phyloP scores from a whole-genome alignment of 2,113 vertebrate genomes.

The Struthio camelus region DNA sequence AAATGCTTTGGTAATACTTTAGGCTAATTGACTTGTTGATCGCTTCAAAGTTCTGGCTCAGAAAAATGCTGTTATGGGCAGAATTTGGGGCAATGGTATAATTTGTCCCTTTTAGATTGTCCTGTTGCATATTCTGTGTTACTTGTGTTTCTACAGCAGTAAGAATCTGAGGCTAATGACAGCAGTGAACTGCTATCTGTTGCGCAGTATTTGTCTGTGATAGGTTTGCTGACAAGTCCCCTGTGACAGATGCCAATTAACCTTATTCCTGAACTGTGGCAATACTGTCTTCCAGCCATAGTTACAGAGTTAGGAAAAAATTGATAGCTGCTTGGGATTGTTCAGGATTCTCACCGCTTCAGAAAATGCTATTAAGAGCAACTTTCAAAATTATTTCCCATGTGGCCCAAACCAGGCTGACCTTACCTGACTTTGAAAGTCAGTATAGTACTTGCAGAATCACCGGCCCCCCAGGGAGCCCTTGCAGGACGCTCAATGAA shows the following conservation, averaged over 20 bases:
- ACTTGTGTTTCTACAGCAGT: background rate
- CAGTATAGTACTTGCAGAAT: background rate
- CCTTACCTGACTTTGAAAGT: background rate
- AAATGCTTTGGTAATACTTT: background rate
- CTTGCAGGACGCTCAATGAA: background rate
- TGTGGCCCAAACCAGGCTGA: background rate
- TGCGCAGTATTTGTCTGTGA: background rate
- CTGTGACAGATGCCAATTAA: background rate
- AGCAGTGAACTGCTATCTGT: background rate
- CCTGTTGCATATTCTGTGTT: background rate
- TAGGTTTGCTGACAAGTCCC: background rate
- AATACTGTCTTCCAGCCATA: background rate
- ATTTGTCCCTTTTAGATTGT: background rate
- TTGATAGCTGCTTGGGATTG: background rate
- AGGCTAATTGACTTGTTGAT: background rate
- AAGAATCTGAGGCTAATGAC: background rate
- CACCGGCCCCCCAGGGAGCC: background rate
- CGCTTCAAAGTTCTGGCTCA: background rate
- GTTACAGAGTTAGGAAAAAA: background rate
- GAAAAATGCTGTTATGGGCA: background rate
- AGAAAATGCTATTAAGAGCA: background rate
- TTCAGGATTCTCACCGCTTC: background rate
- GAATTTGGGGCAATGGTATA: background rate
- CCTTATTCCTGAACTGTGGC: background rate
- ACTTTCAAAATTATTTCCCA: background rate